Conservation (phyloP, 2,888 invertebrate species). For the Stegophylla sp. region DNA sequence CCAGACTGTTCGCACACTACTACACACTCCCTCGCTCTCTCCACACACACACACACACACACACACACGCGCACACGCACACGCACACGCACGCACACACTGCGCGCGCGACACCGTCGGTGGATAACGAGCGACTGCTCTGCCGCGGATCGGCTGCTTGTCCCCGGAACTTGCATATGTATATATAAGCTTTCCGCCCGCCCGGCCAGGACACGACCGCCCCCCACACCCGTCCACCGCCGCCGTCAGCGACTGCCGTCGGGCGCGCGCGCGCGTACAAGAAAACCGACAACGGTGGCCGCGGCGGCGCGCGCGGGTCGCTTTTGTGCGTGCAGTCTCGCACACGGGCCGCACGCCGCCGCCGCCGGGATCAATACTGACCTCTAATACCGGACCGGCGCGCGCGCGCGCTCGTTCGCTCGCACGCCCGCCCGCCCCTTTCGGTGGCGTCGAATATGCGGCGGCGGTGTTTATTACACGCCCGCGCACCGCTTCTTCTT, state of each 20-base stretch:
- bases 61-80: conserved; percentile 6
- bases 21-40: not conserved
- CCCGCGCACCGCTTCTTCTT: not conserved
- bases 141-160: conserved; percentile 51
- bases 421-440: not conserved
- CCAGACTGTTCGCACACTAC: no score
- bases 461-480: conserved; percentile 1
- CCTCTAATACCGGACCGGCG: conserved; percentile 55
- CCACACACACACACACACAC: no score
- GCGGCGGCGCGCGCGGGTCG: conserved; percentile 33
- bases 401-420: conserved; percentile 20
- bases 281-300: conserved; percentile 48
- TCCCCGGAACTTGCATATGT: conserved; percentile 52
- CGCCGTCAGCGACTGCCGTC: not conserved
- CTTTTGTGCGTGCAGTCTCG: conserved; percentile 46
- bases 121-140: conserved; percentile 54
- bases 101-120: conserved; percentile 41
- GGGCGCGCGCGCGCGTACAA: not conserved
- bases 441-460: conserved; percentile 9
- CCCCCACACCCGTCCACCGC: not conserved
- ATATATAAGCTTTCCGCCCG: conserved; percentile 19
- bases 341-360: conserved; percentile 57
- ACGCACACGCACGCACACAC: conserved; percentile 33
- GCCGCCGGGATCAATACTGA: conserved; percentile 57
- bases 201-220: not conserved